These are phyloP conservation scores for Acinonyx jubatus DNA, from an alignment of 2,113 vertebrate species.

Conservation along the genomic window DNA sequence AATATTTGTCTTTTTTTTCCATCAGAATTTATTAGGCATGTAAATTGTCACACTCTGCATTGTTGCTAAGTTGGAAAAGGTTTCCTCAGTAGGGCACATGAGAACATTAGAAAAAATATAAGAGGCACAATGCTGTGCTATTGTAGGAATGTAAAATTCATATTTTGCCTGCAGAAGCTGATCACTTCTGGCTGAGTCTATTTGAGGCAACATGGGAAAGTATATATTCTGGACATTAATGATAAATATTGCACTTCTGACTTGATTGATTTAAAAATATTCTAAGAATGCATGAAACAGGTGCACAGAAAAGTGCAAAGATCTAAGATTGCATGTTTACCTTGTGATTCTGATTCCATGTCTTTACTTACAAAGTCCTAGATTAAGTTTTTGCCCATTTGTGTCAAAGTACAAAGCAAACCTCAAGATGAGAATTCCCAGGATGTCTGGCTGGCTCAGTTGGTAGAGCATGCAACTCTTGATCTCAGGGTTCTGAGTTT, in stretches of 20 bases:
- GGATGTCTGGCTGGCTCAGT: neutral
- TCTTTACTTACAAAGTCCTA: conserved; percentile 16
- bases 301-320: neutral
- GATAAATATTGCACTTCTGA: neutral
- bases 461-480: neutral
- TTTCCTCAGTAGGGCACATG: neutral
- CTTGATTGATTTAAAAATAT: neutral
- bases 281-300: conserved; percentile 13
- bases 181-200: conserved; percentile 41
- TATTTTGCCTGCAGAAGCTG: conserved; percentile 3
- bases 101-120: neutral
- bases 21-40: neutral
- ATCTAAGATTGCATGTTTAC: neutral
- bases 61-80: neutral
- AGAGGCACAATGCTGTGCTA: neutral
- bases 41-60: neutral
- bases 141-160: neutral
- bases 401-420: conserved; percentile 10
- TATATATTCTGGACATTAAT: neutral
- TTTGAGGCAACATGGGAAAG: neutral
- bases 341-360: neutral
- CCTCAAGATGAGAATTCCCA: neutral
- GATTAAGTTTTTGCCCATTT: conserved; percentile 19
- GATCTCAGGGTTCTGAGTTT: neutral
- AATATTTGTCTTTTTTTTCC: neutral